These are phyloP conservation scores for Dryobotodes eremita DNA, from an alignment of 2,888 invertebrate genomes.

Conservation along the genomic window DNA sequence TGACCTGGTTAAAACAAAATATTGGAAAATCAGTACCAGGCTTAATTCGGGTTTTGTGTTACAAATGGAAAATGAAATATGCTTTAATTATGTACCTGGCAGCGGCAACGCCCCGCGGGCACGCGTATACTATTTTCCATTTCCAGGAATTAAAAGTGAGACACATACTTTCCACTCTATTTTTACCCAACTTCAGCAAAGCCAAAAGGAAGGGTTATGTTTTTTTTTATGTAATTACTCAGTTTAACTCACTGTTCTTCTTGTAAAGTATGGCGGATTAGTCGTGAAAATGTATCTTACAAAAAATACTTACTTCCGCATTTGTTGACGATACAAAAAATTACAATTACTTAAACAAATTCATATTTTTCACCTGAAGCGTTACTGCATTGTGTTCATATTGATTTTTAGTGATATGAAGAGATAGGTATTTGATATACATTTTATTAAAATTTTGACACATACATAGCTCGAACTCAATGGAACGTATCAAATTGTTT, in stretches of 20 bases:
- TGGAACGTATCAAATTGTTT: constrained; percentile 9
- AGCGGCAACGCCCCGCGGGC: constrained; percentile 19
- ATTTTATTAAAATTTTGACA: constrained; percentile 3
- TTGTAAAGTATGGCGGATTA: background rate
- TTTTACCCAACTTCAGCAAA: too few species aligned
- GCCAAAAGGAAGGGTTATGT: too few species aligned
- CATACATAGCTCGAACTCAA: background rate
- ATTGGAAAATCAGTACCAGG: constrained; percentile 46
- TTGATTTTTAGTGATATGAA: background rate
- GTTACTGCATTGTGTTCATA: background rate
- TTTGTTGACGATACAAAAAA: background rate
- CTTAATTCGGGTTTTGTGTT: constrained; percentile 37
- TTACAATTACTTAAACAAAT: background rate
- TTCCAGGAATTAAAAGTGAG: constrained; percentile 9
- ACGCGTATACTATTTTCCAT: constrained; percentile 9
- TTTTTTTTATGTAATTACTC: background rate
- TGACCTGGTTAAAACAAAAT: constrained; percentile 48
- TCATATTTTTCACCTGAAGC: background rate
- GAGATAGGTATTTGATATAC: constrained; percentile 1
- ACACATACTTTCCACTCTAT: background rate
- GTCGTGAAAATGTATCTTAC: background rate
- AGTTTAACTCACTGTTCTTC: background rate
- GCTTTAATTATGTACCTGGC: constrained; percentile 40
- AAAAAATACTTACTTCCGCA: background rate
- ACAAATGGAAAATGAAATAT: constrained; percentile 55